These are phyloP conservation scores for Eurosta solidaginis DNA, from an alignment of 1,140 invertebrate species.

Conservation along the genomic window DNA sequence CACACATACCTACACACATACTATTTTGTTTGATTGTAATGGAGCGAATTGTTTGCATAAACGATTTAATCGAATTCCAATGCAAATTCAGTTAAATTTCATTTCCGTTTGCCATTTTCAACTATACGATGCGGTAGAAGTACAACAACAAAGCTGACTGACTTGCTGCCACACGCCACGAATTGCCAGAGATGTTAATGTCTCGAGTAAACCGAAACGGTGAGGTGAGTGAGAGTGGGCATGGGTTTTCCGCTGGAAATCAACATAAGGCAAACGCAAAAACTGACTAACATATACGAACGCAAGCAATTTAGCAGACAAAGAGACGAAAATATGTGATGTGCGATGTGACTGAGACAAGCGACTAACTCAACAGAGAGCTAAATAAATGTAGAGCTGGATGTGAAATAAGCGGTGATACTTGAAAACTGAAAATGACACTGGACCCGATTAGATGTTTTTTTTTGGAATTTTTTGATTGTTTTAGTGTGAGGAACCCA, in stretches of 20 bases:
- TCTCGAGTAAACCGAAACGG: not conserved
- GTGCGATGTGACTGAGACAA: no score
- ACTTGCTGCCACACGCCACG: not conserved
- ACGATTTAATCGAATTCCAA: constrained; percentile 61
- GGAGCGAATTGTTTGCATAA: constrained; percentile 61
- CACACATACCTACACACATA: not conserved
- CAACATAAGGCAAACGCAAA: constrained; percentile 58
- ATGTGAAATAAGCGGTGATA: no score
- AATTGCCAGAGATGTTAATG: not conserved
- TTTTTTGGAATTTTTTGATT: no score
- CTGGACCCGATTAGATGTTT: no score
- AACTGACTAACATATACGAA: constrained; percentile 56
- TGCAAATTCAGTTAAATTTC: constrained; percentile 60
- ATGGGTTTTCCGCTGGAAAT: constrained; percentile 45
- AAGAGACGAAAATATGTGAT: no score
- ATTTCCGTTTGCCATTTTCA: constrained; percentile 48
- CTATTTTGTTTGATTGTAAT: constrained; percentile 37
- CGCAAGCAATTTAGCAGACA: not conserved
- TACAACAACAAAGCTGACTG: constrained; percentile 16
- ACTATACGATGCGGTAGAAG: constrained; percentile 35
- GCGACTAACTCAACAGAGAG: no score
- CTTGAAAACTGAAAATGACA: no score
- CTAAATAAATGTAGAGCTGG: no score
- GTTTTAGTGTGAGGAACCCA: no score
- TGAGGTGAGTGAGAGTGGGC: not conserved